Base-by-base conservation (phyloP, 2,888 invertebrate genomes). In the Lasioglossum leucozonium region DNA sequence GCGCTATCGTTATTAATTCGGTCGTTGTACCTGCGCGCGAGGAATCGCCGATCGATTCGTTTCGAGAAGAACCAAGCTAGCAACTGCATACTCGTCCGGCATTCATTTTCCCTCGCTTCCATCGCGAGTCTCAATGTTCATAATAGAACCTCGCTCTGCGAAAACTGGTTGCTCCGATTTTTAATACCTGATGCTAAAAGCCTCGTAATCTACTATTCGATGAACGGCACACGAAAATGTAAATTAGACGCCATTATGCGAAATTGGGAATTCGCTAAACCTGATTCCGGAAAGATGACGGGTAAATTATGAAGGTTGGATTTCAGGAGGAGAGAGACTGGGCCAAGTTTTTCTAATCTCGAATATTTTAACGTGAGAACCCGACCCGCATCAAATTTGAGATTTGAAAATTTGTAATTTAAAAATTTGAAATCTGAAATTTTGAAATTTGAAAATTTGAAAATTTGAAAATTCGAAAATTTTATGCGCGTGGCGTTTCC, bases 1-100 rank as follows among this genome's bases (percentile, higher is more conserved):
- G 26, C 16, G 51, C 44, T 67, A 55, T 74, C 71, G 78, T 79
- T 85, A 85, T 85, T 85, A 85, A 85, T 85, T 79, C 84, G 73
- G 82, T 82, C 84, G 83, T 84, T 84, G 83, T 82, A 82, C 76
- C 65, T 44, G 82, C 37, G 72, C 58, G 34, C 42, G 22, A 40
- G 55, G n/a, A 26, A 73, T 37, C 55, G 67, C 0, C 82, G 76
- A 83, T 83, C 82, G 83, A 77, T 82, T 72, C 83, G 75, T 72
- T 75, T 82, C 71, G 71, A 34, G 65, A 51, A 44, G 47, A 81
- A 40, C 34, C 22, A 22, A 40, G 37, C 34, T 11, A 34, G 37
- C 37, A 18, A 67, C 22, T 40, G 67, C n/a, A 37, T 37, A 37
- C 65, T 18, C 18, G 34, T 51, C 26, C 58, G 26, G 26, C 58